Evolutionary conservation across 2,797 vertebrate species (phyloP).

Genomic region (Rhynchotus rufescens): DNA sequence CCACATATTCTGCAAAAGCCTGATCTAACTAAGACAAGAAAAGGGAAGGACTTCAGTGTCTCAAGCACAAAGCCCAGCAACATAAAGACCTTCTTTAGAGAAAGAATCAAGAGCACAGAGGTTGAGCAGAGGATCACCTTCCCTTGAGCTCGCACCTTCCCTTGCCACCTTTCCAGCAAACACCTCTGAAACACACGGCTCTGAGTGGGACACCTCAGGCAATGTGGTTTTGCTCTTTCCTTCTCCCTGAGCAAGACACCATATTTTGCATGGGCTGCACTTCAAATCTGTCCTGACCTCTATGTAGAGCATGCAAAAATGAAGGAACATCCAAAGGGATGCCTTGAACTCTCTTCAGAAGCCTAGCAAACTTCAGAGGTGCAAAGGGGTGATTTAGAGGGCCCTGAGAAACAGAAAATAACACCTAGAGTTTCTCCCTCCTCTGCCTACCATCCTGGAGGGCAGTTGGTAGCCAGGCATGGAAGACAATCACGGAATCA

Average conservation of each 20-base stretch:
- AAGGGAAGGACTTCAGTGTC: not conserved
- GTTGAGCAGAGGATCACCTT: not conserved
- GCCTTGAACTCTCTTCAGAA: not conserved
- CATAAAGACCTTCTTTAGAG: not conserved
- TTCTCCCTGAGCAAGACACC: not conserved
- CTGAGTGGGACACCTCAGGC: not conserved
- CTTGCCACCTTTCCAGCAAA: not conserved
- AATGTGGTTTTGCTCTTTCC: not conserved
- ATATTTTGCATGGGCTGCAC: accelerated
- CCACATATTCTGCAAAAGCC: not conserved
- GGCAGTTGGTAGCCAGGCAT: not conserved
- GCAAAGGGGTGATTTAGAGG: accelerated
- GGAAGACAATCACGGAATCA: not conserved
- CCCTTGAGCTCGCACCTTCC: not conserved
- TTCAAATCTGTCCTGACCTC: accelerated
- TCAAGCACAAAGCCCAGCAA: not conserved
- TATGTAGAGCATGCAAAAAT: not conserved
- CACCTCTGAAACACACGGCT: not conserved
- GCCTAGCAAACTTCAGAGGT: not conserved
- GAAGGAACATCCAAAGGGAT: not conserved
- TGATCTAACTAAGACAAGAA: accelerated
- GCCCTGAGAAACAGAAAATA: not conserved
- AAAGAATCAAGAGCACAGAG: not conserved
- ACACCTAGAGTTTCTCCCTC: not conserved
- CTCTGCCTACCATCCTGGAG: not conserved